These are phyloP conservation scores for Aurelia coerulea DNA, from an alignment of 30 jellyfish, hydroid and myxozoan species.

Conservation along the genomic window DNA sequence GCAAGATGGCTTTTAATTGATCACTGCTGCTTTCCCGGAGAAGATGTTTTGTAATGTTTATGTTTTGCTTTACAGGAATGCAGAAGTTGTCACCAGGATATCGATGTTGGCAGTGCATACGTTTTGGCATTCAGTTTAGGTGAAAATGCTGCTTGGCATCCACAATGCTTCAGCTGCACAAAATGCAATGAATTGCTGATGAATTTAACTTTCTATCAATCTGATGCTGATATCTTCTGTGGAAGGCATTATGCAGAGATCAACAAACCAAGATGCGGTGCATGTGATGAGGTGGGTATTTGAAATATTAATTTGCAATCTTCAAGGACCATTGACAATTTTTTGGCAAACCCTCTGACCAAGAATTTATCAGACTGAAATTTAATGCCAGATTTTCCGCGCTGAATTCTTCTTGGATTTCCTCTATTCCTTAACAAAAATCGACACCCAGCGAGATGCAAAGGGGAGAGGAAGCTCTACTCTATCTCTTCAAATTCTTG, in stretches of 20 bases:
- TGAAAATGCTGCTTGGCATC: constrained; percentile 95
- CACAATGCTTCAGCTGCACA: constrained; percentile 86
- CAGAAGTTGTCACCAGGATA: constrained; percentile 65
- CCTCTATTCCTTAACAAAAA: no score
- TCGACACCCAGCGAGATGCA: no score
- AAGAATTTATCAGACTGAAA: no score
- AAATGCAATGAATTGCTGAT: constrained; percentile 89
- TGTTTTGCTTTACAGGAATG: constrained; percentile 68
- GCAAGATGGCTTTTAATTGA: no score
- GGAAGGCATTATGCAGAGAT: constrained; percentile 96
- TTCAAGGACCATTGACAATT: no score
- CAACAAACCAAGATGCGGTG: constrained; percentile 88
- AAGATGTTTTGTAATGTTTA: neutral
- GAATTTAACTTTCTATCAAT: constrained; percentile 78
- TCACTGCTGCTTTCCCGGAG: no score
- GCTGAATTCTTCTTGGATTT: no score
- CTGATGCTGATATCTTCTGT: constrained; percentile 80
- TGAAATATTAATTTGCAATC: neutral
- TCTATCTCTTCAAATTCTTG: no score
- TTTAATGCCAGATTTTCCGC: no score
- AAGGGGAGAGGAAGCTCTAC: no score
- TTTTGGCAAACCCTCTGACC: no score
- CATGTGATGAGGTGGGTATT: constrained; percentile 96
- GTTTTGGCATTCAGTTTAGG: constrained; percentile 81
- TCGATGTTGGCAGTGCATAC: constrained; percentile 66